Evolutionary conservation across 2,888 invertebrate genomes (phyloP), one percentile per base, ranked within the genome.

Genomic region (Ectropis crepuscularia): DNA sequence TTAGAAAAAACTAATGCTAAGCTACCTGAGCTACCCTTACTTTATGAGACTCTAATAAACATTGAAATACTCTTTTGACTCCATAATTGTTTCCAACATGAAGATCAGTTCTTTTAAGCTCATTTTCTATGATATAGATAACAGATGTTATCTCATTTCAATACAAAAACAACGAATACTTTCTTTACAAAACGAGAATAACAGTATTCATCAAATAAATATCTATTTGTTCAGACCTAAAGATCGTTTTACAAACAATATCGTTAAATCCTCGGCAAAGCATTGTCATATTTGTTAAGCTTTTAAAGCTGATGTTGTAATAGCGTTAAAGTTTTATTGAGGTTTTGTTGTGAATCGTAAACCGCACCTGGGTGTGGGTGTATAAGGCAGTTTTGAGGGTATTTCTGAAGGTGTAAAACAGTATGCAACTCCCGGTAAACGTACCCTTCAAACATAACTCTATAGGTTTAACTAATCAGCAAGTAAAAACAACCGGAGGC

Each of bases 341-440:
- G 74, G 76, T 84, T 83, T 85, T 84, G 83, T 86, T 80, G 75
- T 77, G 69, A 74, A 76, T 85, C 85, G 79, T 89, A 88, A 87
- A 82, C 70, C 69, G 67, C 77, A 80, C 80, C 78, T 75, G 80
- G 75, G 82, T 83, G 87, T 85, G 83, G 87, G 83, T 78, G 77
- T 78, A 50, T 65, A 63, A 28, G 57, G 49, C 62, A 67, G 65
- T 68, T 65, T 63, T 50, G 65, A 70, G 67, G 65, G 64, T 55
- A 48, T 63, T 65, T 65, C 58, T 39, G 36, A 54, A 54, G 39
- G 51, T 46, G 38, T 45, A n/a, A 57, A 51, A 39, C 28, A 39
- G 49, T 46, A 55, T 12, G 38, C 42, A 53, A 39, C 8, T 39
- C 38, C 16, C 38, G 16, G 45, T 47, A 41, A 45, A n/a, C 6